These are phyloP conservation scores for Cantharis lateralis DNA, from an alignment of 2,888 invertebrate species.

Conservation along the genomic window DNA sequence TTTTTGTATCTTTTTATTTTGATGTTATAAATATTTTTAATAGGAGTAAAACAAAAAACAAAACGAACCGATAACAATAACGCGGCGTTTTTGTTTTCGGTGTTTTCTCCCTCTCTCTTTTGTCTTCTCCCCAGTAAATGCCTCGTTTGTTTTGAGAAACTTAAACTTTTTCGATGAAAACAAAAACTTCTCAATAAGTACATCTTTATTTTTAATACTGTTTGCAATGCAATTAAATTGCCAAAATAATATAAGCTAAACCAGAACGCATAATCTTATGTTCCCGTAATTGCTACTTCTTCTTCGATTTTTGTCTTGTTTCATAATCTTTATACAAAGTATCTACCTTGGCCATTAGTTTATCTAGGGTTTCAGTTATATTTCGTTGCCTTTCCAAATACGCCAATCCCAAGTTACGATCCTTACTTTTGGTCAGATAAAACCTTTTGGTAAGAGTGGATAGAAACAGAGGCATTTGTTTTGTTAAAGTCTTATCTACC, in stretches of 20 bases:
- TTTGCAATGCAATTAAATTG: not conserved
- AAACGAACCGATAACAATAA: no score
- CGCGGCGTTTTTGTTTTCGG: no score
- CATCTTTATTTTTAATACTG: not conserved
- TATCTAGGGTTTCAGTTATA: not conserved
- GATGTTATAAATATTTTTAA: no score
- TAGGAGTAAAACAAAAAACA: no score
- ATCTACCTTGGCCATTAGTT: not conserved
- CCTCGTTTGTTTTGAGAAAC: no score
- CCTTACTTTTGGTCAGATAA: constrained; percentile 47
- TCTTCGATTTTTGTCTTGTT: not conserved
- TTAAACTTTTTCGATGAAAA: no score
- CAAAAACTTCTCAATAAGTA: no score
- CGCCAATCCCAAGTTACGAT: constrained; percentile 38
- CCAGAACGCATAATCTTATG: not conserved
- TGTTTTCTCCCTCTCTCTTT: no score
- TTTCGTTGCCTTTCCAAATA: constrained; percentile 19
- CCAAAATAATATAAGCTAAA: not conserved
- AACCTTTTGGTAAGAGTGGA: constrained; percentile 49
- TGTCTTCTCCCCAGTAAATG: no score
- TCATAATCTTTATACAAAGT: not conserved
- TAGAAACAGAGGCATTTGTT: constrained; percentile 49
- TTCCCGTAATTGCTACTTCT: not conserved
- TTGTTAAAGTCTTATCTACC: constrained; percentile 16
- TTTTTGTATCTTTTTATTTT: no score